These are phyloP conservation scores for Aeoliscus strigatus DNA, from an alignment of 2,797 vertebrate species.

Conservation along the genomic window DNA sequence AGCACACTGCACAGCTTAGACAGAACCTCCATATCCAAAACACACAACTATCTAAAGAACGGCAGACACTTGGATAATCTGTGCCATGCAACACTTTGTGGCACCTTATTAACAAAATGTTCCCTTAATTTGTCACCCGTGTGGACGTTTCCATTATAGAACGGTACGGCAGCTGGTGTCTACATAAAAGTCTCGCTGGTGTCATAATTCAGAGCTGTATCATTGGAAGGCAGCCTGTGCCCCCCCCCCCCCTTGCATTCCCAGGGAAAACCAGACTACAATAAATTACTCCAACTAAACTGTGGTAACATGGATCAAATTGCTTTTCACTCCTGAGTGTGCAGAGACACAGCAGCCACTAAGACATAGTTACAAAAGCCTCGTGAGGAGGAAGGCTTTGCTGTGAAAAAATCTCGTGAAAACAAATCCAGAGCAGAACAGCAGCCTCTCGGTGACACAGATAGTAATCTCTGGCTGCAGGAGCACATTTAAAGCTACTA, in stretches of 20 bases:
- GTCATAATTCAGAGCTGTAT: slow-evolving; percentile 52
- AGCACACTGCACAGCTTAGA: too few relatives aligned
- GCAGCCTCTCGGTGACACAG: slow-evolving; percentile 47
- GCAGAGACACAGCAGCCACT: slow-evolving; percentile 41
- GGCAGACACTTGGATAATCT: too few relatives aligned
- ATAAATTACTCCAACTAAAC: slow-evolving; percentile 59
- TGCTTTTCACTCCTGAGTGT: slow-evolving; percentile 39
- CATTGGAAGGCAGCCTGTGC: slow-evolving; percentile 39
- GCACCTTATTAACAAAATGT: slow-evolving; percentile 3
- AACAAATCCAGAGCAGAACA: slow-evolving; percentile 47
- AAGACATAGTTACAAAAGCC: slow-evolving; percentile 32
- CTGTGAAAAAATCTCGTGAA: slow-evolving; percentile 44
- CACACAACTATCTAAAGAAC: too few relatives aligned
- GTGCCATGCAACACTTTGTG: background rate
- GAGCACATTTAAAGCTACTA: slow-evolving; percentile 53
- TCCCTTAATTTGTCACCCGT: slow-evolving; percentile 10
- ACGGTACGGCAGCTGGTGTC: slow-evolving; percentile 17
- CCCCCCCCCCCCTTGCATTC: slow-evolving; percentile 45
- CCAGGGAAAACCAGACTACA: slow-evolving; percentile 45
- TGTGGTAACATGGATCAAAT: slow-evolving; percentile 57
- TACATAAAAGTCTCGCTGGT: slow-evolving; percentile 19
- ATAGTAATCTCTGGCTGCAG: slow-evolving; percentile 56
- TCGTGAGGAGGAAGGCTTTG: slow-evolving; percentile 40
- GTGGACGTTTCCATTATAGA: slow-evolving; percentile 12
- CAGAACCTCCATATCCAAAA: too few relatives aligned